Base-by-base conservation (phyloP, 2,888 invertebrate species). In the Beris morrisii region DNA sequence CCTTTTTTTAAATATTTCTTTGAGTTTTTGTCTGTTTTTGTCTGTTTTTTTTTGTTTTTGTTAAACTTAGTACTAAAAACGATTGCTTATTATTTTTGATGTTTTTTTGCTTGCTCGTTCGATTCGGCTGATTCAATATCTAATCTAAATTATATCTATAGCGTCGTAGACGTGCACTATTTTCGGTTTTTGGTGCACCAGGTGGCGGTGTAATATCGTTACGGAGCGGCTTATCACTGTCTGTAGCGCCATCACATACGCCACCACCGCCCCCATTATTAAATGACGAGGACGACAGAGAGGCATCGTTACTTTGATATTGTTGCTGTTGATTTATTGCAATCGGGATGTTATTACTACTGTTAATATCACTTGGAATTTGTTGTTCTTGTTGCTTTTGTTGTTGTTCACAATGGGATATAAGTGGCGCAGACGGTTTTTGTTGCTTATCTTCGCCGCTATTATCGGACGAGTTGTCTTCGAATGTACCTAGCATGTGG, bases 181-280 rank as follows among this genome's bases (percentile, higher is more conserved):
- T 80, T 72, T 80, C 80, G 55, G 77, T 73, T 74, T 79, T 78
- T 3, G 80, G 81, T 61, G 76, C 77, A 66, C 81, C 81, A 12
- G 80, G 79, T 4, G 80, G 81, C 31, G 80, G 80, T 45, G 77
- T 78, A 61, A 79, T 79, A 69, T 78, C 75, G 72, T 73, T 78
- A 52, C 73, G 74, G 66, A 72, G 72, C 50, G 72, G 64, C 46
- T 74, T 71, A 69, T 75, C 76, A 22, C 28, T 7, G 15, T 52
- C 55, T 55, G 22, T 45, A 12, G 43, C 22, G 22, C n/a, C 22
- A 53, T 44, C 22, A n/a, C 30, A 54, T 9, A n/a, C 45, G 48
- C 12, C 45, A 12, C 45, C 61, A 9, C 56, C 52, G 11, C 30
- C 56, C 11, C 13, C 63, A 43, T 61, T 56, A 50, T 59, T 63